These are phyloP conservation scores for Sabatieria punctata DNA, from an alignment of 2,888 invertebrate genomes.

Conservation along the genomic window DNA sequence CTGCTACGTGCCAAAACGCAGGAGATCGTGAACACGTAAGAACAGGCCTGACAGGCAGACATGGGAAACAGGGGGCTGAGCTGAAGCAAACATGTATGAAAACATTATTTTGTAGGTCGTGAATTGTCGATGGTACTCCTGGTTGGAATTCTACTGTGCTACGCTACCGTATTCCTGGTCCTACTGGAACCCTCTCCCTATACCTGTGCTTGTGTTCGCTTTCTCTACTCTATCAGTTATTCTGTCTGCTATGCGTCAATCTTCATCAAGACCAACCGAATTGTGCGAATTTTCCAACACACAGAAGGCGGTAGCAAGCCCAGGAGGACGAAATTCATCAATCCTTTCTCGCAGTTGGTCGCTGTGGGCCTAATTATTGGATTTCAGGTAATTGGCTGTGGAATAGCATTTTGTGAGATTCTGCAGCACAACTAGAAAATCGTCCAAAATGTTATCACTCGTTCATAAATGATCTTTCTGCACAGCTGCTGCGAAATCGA, in stretches of 20 bases:
- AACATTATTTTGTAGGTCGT: conserved; percentile 37
- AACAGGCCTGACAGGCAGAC: too few species aligned
- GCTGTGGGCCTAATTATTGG: conserved; percentile 22
- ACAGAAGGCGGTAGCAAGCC: background rate
- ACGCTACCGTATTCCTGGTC: conserved; percentile 49
- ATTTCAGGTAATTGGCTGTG: conserved; percentile 12
- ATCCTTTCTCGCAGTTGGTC: conserved; percentile 49
- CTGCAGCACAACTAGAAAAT: too few species aligned
- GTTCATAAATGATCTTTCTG: too few species aligned
- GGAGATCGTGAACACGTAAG: too few species aligned
- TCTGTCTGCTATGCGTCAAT: conserved; percentile 53
- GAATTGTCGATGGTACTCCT: conserved; percentile 53
- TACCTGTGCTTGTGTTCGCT: conserved; percentile 45
- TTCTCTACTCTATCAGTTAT: conserved; percentile 44
- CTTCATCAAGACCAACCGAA: conserved; percentile 52
- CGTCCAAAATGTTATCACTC: too few species aligned
- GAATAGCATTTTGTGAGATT: too few species aligned
- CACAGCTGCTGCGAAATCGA: background rate
- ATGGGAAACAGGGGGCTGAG: too few species aligned
- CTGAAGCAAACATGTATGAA: background rate
- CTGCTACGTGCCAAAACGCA: too few species aligned
- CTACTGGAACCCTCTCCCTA: conserved; percentile 46
- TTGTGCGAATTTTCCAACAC: conserved; percentile 46
- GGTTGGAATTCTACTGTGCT: conserved; percentile 48
- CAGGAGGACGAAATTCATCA: conserved; percentile 36